phyloP scores from a whole-genome alignment of 2,113 vertebrate species.

The Eudorcas thomsonii region DNA sequence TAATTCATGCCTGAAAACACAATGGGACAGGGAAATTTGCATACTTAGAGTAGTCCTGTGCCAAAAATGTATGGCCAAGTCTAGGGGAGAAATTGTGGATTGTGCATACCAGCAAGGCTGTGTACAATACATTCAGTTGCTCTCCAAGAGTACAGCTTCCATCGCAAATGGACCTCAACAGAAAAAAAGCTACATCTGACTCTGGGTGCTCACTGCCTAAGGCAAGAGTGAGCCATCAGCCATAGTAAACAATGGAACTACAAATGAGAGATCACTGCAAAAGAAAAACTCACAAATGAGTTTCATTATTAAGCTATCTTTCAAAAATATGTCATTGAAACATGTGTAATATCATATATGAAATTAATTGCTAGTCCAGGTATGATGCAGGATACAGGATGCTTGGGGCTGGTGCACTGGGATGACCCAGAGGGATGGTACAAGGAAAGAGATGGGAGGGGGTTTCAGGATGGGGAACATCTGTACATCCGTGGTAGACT shows the following conservation, averaged over 20 bases:
- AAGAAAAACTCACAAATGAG: background rate
- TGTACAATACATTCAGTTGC: background rate
- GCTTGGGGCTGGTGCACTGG: no score
- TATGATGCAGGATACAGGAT: no score
- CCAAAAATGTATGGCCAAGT: background rate
- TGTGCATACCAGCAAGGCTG: background rate
- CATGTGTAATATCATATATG: no score
- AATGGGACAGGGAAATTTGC: background rate
- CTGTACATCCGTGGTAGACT: accelerated
- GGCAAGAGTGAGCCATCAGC: background rate
- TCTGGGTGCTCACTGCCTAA: background rate
- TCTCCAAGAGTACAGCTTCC: background rate
- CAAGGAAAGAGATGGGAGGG: no score
- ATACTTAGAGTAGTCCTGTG: background rate
- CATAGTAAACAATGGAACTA: background rate
- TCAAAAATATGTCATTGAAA: background rate
- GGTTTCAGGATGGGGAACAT: no score
- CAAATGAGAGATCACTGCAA: background rate
- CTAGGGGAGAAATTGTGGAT: background rate
- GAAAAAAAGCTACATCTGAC: background rate
- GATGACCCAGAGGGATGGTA: no score
- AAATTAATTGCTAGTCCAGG: no score
- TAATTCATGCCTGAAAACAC: background rate
- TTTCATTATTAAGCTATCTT: background rate
- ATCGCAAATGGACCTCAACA: background rate